Conservation (phyloP, 92 coral and sea anemone species). For the Epizoanthus ramosus region DNA sequence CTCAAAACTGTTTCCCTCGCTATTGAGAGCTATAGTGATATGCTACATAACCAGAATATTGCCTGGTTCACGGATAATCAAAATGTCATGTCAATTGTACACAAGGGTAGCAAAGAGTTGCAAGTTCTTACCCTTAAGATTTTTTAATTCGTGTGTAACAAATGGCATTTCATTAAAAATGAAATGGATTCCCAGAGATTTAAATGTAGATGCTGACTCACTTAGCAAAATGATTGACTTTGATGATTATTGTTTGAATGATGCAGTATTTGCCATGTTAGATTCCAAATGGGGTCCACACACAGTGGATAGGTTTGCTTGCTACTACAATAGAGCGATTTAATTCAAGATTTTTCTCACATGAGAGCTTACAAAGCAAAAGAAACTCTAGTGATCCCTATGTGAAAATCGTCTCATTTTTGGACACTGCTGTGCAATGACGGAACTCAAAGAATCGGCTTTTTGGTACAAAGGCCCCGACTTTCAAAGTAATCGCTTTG, state of each 20-base stretch:
- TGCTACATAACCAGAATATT: neutral
- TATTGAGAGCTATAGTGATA: neutral
- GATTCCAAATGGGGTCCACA: constrained; percentile 36
- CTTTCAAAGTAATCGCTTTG: constrained; percentile 19
- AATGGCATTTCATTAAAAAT: neutral
- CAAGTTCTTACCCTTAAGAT: neutral
- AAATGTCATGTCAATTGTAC: constrained; percentile 11
- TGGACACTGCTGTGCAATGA: constrained; percentile 44
- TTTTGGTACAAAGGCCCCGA: neutral
- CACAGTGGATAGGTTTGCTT: constrained; percentile 36
- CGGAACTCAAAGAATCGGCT: constrained; percentile 5
- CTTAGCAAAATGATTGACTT: neutral
- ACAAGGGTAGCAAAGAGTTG: constrained; percentile 20
- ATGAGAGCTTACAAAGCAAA: constrained; percentile 36
- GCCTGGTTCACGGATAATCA: neutral
- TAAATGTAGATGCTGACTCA: constrained; percentile 11
- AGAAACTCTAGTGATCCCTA: constrained; percentile 46
- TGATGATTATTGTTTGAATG: constrained; percentile 29
- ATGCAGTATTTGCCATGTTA: constrained; percentile 19
- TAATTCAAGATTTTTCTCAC: constrained; percentile 32
- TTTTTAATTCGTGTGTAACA: too few species aligned
- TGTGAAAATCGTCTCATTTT: constrained; percentile 45
- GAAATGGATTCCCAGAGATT: constrained; percentile 32
- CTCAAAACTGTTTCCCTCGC: constrained; percentile 2
- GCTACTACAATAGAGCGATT: constrained; percentile 1